A percentile compares a stretch with the other conserved stretches of the same genome.
These are phyloP conservation scores for Drosophila navojoa DNA, from an alignment of 1,140 invertebrate species.

Conservation along the genomic window DNA sequence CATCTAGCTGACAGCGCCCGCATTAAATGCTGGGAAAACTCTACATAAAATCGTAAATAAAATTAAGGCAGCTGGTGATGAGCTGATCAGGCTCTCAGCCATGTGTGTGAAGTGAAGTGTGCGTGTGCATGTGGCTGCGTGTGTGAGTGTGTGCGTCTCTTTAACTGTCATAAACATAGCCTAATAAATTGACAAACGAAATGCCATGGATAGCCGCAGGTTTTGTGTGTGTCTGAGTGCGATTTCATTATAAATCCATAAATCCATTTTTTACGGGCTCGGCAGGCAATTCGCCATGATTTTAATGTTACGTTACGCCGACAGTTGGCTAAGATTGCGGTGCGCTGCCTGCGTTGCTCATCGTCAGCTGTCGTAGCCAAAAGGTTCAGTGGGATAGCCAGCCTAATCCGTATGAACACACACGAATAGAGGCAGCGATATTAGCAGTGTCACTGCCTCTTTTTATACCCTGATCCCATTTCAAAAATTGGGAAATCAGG, in stretches of 20 bases:
- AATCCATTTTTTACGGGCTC: conserved; percentile 77
- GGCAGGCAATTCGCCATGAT: conserved; percentile 67
- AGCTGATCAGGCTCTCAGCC: conserved; percentile 53
- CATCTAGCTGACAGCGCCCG: conserved; percentile 59
- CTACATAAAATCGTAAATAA: conserved; percentile 33
- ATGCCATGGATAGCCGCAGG: conserved; percentile 61
- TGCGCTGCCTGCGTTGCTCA: conserved; percentile 24
- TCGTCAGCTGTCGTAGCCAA: conserved; percentile 62
- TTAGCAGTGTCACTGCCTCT: neutral
- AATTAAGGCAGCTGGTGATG: conserved; percentile 68
- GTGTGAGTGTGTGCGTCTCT: conserved; percentile 24
- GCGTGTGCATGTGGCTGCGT: conserved; percentile 19
- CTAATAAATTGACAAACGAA: conserved; percentile 78
- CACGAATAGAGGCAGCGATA: conserved; percentile 2
- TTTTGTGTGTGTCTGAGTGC: conserved; percentile 41
- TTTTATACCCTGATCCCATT: no score
- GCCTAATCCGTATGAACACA: neutral
- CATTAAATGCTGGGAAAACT: conserved; percentile 47
- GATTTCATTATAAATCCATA: conserved; percentile 80
- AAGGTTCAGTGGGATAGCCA: conserved; percentile 21
- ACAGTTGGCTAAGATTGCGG: conserved; percentile 46
- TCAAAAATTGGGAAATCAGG: no score
- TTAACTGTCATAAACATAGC: conserved; percentile 71
- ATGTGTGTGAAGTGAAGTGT: neutral
- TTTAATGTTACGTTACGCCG: conserved; percentile 65